A percentile compares a stretch with the other conserved stretches of the same genome.
These are phyloP conservation scores for Eurytoma adleriae DNA, from an alignment of 2,888 invertebrate genomes.

Conservation along the genomic window DNA sequence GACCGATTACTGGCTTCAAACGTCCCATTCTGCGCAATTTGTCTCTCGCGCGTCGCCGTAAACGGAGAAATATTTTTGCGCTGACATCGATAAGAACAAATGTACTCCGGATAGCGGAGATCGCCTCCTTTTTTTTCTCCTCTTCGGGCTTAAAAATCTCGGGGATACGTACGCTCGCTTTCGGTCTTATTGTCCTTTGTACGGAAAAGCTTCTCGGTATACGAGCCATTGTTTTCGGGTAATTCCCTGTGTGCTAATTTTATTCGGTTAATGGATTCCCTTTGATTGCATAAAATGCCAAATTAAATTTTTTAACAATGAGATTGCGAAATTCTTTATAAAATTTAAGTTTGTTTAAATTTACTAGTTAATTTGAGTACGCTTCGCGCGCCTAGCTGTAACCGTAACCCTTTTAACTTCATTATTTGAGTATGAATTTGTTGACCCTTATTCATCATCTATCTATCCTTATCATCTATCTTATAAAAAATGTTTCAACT, in stretches of 20 bases:
- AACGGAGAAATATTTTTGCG: slow-evolving; percentile 48
- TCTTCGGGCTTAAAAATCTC: not conserved
- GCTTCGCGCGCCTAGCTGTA: too few relatives aligned
- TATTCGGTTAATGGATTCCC: too few relatives aligned
- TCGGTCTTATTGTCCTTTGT: not conserved
- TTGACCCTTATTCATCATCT: too few relatives aligned
- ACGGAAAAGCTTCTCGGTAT: too few relatives aligned
- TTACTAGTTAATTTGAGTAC: too few relatives aligned
- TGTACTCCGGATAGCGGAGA: slow-evolving; percentile 16
- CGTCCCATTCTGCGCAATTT: slow-evolving; percentile 53
- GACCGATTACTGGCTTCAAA: slow-evolving; percentile 46
- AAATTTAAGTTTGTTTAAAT: too few relatives aligned
- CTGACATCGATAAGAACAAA: slow-evolving; percentile 49
- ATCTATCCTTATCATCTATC: too few relatives aligned
- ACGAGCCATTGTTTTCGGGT: not conserved
- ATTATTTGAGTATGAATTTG: too few relatives aligned
- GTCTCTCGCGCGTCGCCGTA: slow-evolving; percentile 53
- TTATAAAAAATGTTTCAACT: too few relatives aligned
- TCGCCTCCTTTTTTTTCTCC: not conserved
- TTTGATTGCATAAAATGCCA: not conserved
- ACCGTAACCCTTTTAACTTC: too few relatives aligned
- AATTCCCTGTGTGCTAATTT: slow-evolving; percentile 19
- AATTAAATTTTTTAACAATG: too few relatives aligned
- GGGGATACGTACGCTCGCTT: not conserved
- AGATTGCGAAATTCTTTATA: too few relatives aligned